Evolutionary conservation across 2,888 invertebrate species (phyloP).

Genomic region (Drosophila cognata): DNA sequence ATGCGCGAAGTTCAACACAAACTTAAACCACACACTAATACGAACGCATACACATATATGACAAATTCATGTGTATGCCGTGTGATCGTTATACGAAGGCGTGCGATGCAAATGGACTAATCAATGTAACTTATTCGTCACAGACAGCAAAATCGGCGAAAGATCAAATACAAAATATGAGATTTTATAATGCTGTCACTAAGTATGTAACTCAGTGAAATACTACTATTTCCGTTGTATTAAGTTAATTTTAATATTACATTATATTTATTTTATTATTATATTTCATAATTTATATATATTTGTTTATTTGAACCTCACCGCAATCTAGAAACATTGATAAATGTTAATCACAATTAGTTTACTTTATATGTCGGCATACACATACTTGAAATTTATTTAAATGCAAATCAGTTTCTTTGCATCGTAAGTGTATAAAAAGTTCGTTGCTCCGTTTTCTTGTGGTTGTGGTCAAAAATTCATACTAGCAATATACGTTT

Average conservation of each 20-base stretch:
- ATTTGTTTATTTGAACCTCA: not conserved
- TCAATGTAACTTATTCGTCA: conserved; percentile 32
- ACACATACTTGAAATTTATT: too few species aligned
- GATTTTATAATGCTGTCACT: not conserved
- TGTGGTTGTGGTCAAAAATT: too few species aligned
- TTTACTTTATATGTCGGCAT: too few species aligned
- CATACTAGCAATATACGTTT: too few species aligned
- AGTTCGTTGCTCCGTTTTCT: too few species aligned
- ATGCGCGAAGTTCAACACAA: conserved; percentile 13
- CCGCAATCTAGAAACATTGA: not conserved
- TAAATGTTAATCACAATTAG: not conserved
- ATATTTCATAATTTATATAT: too few species aligned
- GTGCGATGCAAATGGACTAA: conserved; percentile 39
- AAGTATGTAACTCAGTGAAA: too few species aligned
- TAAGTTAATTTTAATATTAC: too few species aligned
- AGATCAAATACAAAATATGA: conserved; percentile 18
- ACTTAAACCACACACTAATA: not conserved
- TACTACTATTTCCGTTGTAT: too few species aligned
- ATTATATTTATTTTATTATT: too few species aligned
- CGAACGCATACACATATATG: not conserved
- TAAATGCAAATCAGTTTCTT: too few species aligned
- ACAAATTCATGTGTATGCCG: not conserved
- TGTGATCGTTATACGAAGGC: conserved; percentile 34
- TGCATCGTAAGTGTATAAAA: too few species aligned
- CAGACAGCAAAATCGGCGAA: conserved; percentile 24